These are phyloP conservation scores for Talpa occidentalis DNA, from an alignment of 2,113 vertebrate genomes.

Conservation along the genomic window DNA sequence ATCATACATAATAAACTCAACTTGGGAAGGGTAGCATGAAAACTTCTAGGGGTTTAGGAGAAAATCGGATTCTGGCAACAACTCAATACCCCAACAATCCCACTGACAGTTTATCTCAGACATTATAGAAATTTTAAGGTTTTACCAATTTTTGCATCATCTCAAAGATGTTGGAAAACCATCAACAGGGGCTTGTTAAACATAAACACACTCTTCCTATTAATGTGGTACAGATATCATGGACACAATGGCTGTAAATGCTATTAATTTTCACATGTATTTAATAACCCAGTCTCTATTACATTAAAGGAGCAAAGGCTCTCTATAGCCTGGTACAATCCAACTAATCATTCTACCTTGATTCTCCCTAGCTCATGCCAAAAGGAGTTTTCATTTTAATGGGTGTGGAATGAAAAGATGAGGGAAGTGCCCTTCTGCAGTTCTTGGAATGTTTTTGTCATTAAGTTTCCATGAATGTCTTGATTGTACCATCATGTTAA, in stretches of 20 bases:
- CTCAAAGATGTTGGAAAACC: conserved; percentile 51
- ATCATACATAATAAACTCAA: conserved; percentile 33
- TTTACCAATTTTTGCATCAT: conserved; percentile 48
- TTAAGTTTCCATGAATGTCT: conserved; percentile 78
- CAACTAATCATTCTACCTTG: conserved; percentile 64
- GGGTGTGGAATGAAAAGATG: conserved; percentile 55
- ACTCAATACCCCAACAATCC: neutral
- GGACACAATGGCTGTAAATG: conserved; percentile 34
- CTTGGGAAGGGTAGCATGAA: neutral
- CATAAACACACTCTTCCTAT: conserved; percentile 47
- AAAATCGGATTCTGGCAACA: neutral
- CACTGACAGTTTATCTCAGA: neutral
- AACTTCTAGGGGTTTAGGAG: neutral
- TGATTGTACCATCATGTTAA: conserved; percentile 78
- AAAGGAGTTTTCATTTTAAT: conserved; percentile 70
- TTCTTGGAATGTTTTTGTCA: conserved; percentile 79
- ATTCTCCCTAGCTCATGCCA: conserved; percentile 60
- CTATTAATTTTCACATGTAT: conserved; percentile 44
- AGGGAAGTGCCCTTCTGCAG: conserved; percentile 56
- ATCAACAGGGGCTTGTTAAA: conserved; percentile 50
- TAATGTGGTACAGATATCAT: conserved; percentile 34
- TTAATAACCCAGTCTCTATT: conserved; percentile 46
- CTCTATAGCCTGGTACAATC: conserved; percentile 12
- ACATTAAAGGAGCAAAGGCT: conserved; percentile 48
- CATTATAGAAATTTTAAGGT: conserved; percentile 24